Conservation (phyloP, 2,113 vertebrate species). For the Hyperopisus bebe region DNA sequence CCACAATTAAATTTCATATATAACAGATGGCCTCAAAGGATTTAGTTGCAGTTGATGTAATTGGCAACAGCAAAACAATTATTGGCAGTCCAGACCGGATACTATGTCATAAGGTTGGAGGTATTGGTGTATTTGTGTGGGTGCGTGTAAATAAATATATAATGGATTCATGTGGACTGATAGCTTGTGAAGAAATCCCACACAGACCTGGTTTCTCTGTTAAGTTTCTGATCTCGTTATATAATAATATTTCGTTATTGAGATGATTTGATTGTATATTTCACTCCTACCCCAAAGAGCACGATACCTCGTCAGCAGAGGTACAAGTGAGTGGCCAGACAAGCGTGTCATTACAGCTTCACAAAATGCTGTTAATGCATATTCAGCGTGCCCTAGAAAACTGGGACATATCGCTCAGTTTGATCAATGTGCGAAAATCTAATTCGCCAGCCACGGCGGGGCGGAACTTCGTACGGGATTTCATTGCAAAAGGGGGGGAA, state of each 20-base stretch:
- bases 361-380: conserved; percentile 9
- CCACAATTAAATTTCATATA: neutral
- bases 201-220: neutral
- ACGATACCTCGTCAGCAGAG: neutral
- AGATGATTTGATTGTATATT: neutral
- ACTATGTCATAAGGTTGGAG: neutral
- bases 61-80: neutral
- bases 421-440: conserved; percentile 2
- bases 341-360: neutral
- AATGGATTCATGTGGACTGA: neutral
- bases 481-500: neutral
- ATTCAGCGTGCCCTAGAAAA: neutral
- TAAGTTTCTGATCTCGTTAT: neutral
- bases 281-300: neutral
- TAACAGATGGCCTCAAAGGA: neutral
- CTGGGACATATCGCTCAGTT: neutral
- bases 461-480: neutral
- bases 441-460: neutral
- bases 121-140: neutral
- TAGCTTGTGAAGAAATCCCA: neutral
- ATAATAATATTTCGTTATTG: neutral
- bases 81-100: neutral
- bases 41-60: neutral
- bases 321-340: neutral
- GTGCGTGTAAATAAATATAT: neutral